A percentile compares a stretch with the other conserved stretches of the same genome.
Evolutionary conservation across 2,797 vertebrate species (phyloP).

Genomic region (Channa striata): DNA sequence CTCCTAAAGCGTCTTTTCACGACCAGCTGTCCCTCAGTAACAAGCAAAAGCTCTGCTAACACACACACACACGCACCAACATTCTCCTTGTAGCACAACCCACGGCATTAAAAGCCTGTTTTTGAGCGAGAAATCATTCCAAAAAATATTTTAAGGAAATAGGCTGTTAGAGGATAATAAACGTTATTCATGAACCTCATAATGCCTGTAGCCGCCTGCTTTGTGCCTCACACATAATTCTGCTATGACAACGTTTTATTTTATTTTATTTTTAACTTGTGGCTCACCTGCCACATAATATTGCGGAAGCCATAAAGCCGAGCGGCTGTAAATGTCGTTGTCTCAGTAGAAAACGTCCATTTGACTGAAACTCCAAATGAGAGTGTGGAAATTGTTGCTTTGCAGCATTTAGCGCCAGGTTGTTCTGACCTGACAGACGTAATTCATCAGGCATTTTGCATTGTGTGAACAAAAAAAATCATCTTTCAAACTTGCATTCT

Average conservation of each 20-base stretch:
- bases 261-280: constrained; percentile 37
- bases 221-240: constrained; percentile 28
- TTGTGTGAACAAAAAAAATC: constrained; percentile 30
- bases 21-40: constrained; percentile 34
- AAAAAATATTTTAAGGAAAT: constrained; percentile 14
- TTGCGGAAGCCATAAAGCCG: constrained; percentile 31
- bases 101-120: constrained; percentile 4
- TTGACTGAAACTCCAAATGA: constrained; percentile 40
- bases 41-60: constrained; percentile 34
- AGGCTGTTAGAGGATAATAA: constrained; percentile 37
- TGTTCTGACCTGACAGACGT: constrained; percentile 24
- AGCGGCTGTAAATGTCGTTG: constrained; percentile 44
- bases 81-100: background rate
- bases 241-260: constrained; percentile 25
- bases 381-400: constrained; percentile 21
- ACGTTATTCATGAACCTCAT: constrained; percentile 43
- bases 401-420: constrained; percentile 6
- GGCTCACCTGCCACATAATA: constrained; percentile 31
- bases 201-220: constrained; percentile 15
- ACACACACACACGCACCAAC: background rate
- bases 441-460: constrained; percentile 30
- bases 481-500: constrained; percentile 11
- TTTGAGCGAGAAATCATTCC: background rate
- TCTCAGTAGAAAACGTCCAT: constrained; percentile 35
- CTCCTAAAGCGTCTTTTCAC: constrained; percentile 34